A percentile compares a stretch with the other conserved stretches of the same genome.
Conservation (phyloP, 2,888 invertebrate genomes). For the Diplazon laetatorius region DNA sequence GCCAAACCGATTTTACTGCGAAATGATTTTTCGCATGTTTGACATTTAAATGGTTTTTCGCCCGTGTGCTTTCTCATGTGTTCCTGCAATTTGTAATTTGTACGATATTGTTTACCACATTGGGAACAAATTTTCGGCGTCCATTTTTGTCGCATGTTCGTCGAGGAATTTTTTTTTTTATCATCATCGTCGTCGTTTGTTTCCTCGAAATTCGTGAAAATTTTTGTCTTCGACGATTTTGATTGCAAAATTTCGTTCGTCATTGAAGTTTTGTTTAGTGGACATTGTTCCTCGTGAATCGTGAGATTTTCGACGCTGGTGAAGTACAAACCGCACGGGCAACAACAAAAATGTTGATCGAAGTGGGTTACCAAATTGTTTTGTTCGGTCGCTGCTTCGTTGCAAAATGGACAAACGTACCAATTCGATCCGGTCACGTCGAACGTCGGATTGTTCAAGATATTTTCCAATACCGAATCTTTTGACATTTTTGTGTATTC, state of each 20-base stretch:
- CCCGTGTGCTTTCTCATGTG: conserved; percentile 86
- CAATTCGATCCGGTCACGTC: conserved; percentile 78
- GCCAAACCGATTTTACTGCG: conserved; percentile 85
- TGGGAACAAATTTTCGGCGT: conserved; percentile 84
- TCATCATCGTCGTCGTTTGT: too few relatives aligned
- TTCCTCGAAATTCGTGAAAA: too few relatives aligned
- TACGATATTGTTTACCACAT: conserved; percentile 85
- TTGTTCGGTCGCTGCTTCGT: conserved; percentile 77
- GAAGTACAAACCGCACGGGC: conserved; percentile 82
- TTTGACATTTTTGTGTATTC: conserved; percentile 78
- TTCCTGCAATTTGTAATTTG: conserved; percentile 85
- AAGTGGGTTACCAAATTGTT: conserved; percentile 76
- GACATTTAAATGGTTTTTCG: conserved; percentile 85
- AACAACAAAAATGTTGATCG: conserved; percentile 79
- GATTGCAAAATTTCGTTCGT: neutral
- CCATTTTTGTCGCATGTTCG: conserved; percentile 79
- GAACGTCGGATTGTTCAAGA: conserved; percentile 76
- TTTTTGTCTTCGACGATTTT: neutral
- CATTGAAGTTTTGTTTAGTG: conserved; percentile 66
- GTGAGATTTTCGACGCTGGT: conserved; percentile 82
- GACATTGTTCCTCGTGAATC: conserved; percentile 76
- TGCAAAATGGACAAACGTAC: conserved; percentile 81
- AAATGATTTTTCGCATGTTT: conserved; percentile 85
- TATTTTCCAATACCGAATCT: conserved; percentile 73
- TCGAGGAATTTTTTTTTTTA: too few relatives aligned